Evolutionary conservation across 2,113 vertebrate genomes (phyloP), one percentile per base, ranked within the genome.

Genomic region (Paraplagusia blochii): DNA sequence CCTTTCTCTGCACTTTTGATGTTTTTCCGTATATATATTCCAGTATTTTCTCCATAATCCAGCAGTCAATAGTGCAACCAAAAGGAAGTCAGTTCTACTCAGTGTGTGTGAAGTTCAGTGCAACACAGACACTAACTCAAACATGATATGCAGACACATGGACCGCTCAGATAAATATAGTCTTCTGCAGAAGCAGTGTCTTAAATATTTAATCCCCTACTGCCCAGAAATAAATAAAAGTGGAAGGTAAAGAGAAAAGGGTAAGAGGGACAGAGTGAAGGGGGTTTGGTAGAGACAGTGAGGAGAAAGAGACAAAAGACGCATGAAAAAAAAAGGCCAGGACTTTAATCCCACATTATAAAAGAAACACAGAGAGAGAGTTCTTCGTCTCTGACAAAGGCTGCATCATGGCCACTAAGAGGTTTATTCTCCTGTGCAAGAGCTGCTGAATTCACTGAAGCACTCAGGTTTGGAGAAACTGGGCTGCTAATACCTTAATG

Each of bases 121-220:
- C 22, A 4, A 65, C 38, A 46, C 34, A 39, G 33, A 50, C 63
- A 58, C 48, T 39, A 51, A 68, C 44, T 45, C 51, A 44, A 2
- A 18, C 44, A 18, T 29, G 6, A 29, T 29, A 29, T 29, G 22
- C 22, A 29, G 22, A 29, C 5, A 16, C 3, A 10, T 40, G 55
- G 57, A 10, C 9, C 5, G 13, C 38, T 40, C 10, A 11, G 74
- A 79, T 86, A 87, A 85, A 87, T 80, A 85, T 86, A 89, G 83
- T 64, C 61, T 33, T 63, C 63, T 53, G 44, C 80, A 74, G 77
- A 74, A 74, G 74, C 74, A 53, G 43, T 57, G 76, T 18, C 54
- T 74, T 88, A 87, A 90, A 90, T 89, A 89, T 88, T 90, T 90
- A 58, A 90, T 86, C 36, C 59, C 70, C 73, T 66, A 72, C 14